These are phyloP conservation scores for Bagarius yarrelli DNA, from an alignment of 2,113 vertebrate genomes.

Conservation along the genomic window DNA sequence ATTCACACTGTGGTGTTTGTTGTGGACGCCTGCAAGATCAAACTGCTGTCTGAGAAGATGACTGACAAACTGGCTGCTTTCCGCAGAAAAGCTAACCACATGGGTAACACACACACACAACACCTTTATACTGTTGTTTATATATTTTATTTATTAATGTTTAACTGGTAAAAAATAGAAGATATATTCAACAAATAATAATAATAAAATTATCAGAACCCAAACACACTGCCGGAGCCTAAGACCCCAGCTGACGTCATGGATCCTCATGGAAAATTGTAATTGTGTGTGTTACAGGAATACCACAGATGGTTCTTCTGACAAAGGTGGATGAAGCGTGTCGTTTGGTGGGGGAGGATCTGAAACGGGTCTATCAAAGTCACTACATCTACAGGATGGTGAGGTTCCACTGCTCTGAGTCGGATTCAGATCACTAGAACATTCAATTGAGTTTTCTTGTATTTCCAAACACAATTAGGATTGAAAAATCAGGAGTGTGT, in stretches of 20 bases:
- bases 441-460: no score
- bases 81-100: constrained; percentile 59
- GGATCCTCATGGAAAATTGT: no score
- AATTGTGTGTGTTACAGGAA: constrained; percentile 49
- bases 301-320: constrained; percentile 69
- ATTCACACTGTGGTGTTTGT: constrained; percentile 65
- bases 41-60: constrained; percentile 62
- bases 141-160: no score
- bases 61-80: constrained; percentile 64
- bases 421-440: background rate
- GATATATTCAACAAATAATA: no score
- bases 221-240: no score
- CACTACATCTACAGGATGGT: constrained; percentile 63
- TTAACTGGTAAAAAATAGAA: no score
- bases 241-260: no score
- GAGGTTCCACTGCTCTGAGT: background rate
- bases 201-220: no score
- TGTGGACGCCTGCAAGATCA: constrained; percentile 60
- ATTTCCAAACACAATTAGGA: background rate
- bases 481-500: background rate
- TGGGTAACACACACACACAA: constrained; percentile 45
- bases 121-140: no score
- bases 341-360: constrained; percentile 54
- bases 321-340: constrained; percentile 72
- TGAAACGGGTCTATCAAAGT: constrained; percentile 63